Evolutionary conservation across 1,140 invertebrate species (phyloP).

Genomic region (Sitobion miscanthi): DNA sequence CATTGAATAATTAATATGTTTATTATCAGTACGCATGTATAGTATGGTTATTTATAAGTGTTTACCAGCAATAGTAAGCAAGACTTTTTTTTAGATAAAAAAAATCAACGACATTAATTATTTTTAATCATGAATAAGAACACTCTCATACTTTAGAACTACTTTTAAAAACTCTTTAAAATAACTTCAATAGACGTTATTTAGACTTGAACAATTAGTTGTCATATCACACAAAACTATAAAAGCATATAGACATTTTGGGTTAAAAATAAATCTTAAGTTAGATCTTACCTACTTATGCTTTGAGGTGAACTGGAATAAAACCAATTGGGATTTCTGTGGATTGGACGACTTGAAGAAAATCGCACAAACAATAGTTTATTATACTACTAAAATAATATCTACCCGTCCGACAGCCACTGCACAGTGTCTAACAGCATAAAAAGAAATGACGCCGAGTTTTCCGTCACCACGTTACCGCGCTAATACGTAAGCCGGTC

Average conservation of each 20-base stretch:
- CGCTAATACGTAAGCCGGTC: neutral
- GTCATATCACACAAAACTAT: neutral
- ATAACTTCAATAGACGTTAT: neutral
- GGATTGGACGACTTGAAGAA: neutral
- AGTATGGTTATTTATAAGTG: neutral
- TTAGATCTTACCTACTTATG: neutral
- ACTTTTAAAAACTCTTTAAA: neutral
- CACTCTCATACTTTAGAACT: neutral
- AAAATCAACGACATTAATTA: neutral
- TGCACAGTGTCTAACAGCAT: neutral
- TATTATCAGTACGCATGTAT: too few species aligned
- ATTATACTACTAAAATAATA: neutral
- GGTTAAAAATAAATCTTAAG: neutral
- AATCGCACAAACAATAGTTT: neutral
- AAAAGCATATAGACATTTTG: neutral
- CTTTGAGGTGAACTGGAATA: neutral
- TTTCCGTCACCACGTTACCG: conserved; percentile 24
- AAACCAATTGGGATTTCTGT: neutral
- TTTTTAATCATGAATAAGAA: neutral
- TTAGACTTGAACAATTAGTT: neutral
- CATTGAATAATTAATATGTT: too few species aligned
- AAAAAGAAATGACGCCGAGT: conserved; percentile 34
- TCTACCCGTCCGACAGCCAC: neutral
- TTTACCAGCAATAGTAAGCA: neutral
- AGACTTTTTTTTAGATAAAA: neutral